Conservation (phyloP, 2,888 invertebrate genomes). For the Agapetus fuscipes region DNA sequence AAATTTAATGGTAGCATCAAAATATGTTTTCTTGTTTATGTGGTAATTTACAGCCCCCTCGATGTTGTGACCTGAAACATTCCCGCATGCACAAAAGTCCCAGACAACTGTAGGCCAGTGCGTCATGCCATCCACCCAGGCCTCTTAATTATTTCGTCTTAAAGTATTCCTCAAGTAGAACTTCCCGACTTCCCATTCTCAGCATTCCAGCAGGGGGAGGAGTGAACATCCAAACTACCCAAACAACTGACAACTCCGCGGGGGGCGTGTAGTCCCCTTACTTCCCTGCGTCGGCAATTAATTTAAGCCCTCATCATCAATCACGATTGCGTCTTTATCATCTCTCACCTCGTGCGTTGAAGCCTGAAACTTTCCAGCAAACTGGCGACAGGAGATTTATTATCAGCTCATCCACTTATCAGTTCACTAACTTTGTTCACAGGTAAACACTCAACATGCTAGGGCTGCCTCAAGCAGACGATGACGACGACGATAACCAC, state of each 20-base stretch:
- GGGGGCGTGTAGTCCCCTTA: conserved; percentile 17
- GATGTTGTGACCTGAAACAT: too few species aligned
- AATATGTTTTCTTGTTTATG: too few species aligned
- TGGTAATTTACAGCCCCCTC: too few species aligned
- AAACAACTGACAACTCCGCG: conserved; percentile 18
- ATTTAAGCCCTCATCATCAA: conserved; percentile 23
- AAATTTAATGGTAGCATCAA: too few species aligned
- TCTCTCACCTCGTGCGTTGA: conserved; percentile 18
- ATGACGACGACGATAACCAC: conserved; percentile 76
- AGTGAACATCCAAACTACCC: conserved; percentile 13
- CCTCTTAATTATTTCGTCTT: conserved; percentile 18
- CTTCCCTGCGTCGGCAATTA: conserved; percentile 22
- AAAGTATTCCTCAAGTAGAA: conserved; percentile 13
- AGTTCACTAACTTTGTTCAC: conserved; percentile 14
- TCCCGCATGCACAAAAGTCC: too few species aligned
- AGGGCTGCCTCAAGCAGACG: conserved; percentile 35
- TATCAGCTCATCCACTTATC: conserved; percentile 22
- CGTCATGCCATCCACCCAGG: neutral
- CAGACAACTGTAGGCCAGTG: neutral
- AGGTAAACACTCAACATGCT: conserved; percentile 34
- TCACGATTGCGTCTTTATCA: conserved; percentile 22
- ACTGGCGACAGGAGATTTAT: conserved; percentile 20
- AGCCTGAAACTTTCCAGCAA: conserved; percentile 20
- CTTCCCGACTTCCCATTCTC: too few species aligned
- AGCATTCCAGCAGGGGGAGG: conserved; percentile 15